Evolutionary conservation across 2,113 vertebrate genomes (phyloP).

Genomic region (Anseranas semipalmata): DNA sequence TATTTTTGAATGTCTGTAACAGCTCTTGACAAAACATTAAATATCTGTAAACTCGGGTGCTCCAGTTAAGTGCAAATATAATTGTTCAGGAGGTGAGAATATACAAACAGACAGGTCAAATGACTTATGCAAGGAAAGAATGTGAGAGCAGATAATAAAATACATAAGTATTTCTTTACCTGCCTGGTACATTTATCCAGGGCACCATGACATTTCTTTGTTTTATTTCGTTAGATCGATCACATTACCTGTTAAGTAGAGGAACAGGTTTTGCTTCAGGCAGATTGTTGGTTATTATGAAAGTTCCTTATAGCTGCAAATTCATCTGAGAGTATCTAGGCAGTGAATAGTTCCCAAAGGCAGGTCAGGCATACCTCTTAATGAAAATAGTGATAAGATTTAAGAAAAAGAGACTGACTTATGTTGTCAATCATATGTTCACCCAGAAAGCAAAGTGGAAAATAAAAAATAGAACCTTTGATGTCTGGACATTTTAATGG

Average conservation of each 20-base stretch:
- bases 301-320: background rate
- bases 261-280: accelerated
- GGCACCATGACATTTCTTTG: background rate
- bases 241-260: background rate
- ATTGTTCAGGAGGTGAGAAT: background rate
- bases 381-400: background rate
- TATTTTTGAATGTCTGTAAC: background rate
- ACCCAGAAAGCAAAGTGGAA: background rate
- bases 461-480: background rate
- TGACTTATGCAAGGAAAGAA: background rate
- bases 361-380: background rate
- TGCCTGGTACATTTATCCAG: accelerated
- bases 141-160: background rate
- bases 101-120: background rate
- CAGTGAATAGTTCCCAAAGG: no score
- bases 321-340: background rate
- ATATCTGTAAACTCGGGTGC: background rate
- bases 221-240: background rate
- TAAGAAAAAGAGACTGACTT: background rate
- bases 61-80: background rate
- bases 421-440: background rate
- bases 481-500: background rate
- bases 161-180: background rate
- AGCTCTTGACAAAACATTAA: background rate
- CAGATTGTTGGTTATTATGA: background rate